Percentiles rank a stretch among this genome's conserved stretches.
Conservation (phyloP, 1,140 invertebrate genomes). For the Aphelinus certus region DNA sequence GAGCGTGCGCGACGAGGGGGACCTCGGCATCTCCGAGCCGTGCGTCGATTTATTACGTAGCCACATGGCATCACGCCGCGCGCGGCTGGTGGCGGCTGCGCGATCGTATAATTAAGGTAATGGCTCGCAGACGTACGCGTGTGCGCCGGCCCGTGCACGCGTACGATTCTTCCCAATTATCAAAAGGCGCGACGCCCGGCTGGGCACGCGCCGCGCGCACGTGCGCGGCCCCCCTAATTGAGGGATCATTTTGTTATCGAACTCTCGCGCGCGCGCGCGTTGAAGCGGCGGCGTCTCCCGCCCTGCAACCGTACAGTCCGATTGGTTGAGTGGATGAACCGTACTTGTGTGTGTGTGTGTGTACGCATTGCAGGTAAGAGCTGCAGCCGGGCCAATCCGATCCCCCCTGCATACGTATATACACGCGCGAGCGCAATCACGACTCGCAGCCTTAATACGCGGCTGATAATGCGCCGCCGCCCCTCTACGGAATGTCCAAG, state of each 20-base stretch:
- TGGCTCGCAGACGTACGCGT: neutral
- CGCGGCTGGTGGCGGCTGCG: neutral
- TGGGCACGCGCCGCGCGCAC: neutral
- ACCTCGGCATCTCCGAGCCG: too few relatives aligned
- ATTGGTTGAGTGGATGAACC: too few relatives aligned
- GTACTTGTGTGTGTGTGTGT: too few relatives aligned
- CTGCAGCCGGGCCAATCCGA: neutral
- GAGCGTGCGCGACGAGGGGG: too few relatives aligned
- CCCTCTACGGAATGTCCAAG: too few relatives aligned
- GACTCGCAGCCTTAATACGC: neutral
- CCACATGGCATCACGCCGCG: too few relatives aligned
- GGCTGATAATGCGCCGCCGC: too few relatives aligned
- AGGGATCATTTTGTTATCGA: conserved; percentile 21
- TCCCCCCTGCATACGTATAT: neutral
- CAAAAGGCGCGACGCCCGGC: neutral
- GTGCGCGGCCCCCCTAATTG: conserved; percentile 21
- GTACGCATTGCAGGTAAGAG: neutral
- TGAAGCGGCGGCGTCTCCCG: too few relatives aligned
- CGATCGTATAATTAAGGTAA: conserved; percentile 24
- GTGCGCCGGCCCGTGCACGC: too few relatives aligned
- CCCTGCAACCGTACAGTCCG: too few relatives aligned
- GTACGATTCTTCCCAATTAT: conserved; percentile 32
- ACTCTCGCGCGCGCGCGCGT: neutral
- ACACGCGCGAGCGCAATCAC: neutral
- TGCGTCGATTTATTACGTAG: too few relatives aligned